A percentile compares a stretch with the other conserved stretches of the same genome.
These are phyloP conservation scores for Tribolium freemani DNA, from an alignment of 2,888 invertebrate species.

Conservation along the genomic window DNA sequence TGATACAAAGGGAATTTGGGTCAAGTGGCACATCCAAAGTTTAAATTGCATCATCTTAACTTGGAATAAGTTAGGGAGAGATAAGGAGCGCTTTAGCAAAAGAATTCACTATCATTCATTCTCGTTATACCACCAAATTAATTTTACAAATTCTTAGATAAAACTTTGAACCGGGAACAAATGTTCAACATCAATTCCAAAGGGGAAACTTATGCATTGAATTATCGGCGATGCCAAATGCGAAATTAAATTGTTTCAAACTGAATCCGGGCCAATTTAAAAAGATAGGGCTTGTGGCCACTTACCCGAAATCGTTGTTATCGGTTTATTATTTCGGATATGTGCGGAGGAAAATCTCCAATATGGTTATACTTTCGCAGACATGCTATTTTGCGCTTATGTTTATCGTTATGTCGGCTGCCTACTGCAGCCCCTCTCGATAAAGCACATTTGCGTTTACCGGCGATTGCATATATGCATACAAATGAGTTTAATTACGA, in stretches of 20 bases:
- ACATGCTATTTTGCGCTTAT: conserved; percentile 38
- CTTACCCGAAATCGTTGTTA: neutral
- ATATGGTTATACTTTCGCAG: conserved; percentile 23
- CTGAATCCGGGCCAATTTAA: neutral
- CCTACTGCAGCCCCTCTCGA: conserved; percentile 43
- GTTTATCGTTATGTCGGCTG: conserved; percentile 36
- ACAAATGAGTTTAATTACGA: conserved; percentile 51
- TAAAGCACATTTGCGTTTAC: conserved; percentile 49
- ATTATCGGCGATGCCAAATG: conserved; percentile 24
- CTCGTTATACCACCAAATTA: conserved; percentile 56
- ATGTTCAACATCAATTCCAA: conserved; percentile 53
- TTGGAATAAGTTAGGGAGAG: conserved; percentile 59
- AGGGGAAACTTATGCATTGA: conserved; percentile 32
- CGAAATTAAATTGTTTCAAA: conserved; percentile 18
- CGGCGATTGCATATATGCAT: conserved; percentile 50
- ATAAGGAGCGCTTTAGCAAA: conserved; percentile 55
- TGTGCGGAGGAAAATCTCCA: conserved; percentile 17
- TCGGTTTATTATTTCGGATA: neutral
- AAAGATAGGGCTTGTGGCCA: neutral
- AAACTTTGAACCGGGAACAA: conserved; percentile 53
- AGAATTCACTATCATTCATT: conserved; percentile 57
- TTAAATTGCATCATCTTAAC: conserved; percentile 61
- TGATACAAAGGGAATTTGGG: conserved; percentile 57
- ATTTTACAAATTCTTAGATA: conserved; percentile 57
- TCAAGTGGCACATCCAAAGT: conserved; percentile 59